Conservation (phyloP, 2,113 vertebrate species). For the Paratilapia polleni region DNA sequence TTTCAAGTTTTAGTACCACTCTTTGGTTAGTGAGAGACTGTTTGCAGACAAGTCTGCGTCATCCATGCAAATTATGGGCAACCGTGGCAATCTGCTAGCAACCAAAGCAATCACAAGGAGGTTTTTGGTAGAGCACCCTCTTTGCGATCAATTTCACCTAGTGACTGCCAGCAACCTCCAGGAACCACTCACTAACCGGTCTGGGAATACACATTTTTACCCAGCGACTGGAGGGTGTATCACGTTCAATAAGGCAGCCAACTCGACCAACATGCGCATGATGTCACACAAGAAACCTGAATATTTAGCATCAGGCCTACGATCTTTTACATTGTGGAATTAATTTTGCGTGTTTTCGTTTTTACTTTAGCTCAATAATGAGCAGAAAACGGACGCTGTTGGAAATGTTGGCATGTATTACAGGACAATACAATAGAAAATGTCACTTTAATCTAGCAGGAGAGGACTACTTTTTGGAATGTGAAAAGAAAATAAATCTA, state of each 20-base stretch:
- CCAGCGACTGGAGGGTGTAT: background rate
- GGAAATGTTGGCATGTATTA: background rate
- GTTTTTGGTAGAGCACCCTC: background rate
- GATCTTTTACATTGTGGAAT: background rate
- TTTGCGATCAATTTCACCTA: background rate
- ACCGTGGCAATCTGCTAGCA: background rate
- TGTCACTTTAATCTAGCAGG: no score
- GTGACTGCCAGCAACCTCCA: background rate
- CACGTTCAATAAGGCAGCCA: background rate
- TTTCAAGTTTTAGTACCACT: background rate
- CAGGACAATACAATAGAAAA: background rate
- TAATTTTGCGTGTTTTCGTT: fast-evolving
- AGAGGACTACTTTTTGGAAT: background rate
- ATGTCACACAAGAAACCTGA: background rate
- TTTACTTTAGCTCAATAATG: background rate
- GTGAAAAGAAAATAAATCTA: background rate
- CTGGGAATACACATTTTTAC: background rate
- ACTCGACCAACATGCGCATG: background rate
- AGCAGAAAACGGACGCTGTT: fast-evolving
- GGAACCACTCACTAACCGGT: background rate
- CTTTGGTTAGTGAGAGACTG: fast-evolving
- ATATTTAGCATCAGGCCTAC: background rate
- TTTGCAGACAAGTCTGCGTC: background rate
- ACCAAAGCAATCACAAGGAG: background rate
- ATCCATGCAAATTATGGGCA: background rate